Evolutionary conservation across 1,140 invertebrate species (phyloP).

Genomic region (Caenorhabditis brenneri): DNA sequence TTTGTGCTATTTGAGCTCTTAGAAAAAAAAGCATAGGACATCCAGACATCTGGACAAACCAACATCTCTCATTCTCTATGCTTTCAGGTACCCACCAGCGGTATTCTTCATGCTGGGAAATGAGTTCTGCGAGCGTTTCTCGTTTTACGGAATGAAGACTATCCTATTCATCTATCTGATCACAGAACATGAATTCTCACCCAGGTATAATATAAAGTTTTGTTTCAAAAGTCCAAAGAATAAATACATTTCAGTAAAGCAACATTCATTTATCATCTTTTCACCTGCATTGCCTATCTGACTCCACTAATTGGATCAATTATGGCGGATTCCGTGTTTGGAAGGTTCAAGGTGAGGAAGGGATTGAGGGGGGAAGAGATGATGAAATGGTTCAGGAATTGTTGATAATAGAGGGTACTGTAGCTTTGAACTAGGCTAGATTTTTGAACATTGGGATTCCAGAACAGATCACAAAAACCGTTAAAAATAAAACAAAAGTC

Average conservation of each 20-base stretch:
- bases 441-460: too few relatives aligned
- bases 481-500: too few relatives aligned
- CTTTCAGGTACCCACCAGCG: slow-evolving; percentile 77
- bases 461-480: too few relatives aligned
- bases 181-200: slow-evolving; percentile 51
- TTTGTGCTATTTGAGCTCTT: too few relatives aligned
- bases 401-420: too few relatives aligned
- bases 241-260: slow-evolving; percentile 72
- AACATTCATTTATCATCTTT: slow-evolving; percentile 84
- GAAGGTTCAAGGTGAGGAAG: slow-evolving; percentile 81
- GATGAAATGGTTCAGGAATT: too few relatives aligned
- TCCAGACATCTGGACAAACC: too few relatives aligned
- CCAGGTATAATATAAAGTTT: slow-evolving; percentile 27
- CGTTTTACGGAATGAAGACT: slow-evolving; percentile 87
- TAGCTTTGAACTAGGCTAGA: too few relatives aligned
- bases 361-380: too few relatives aligned
- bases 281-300: slow-evolving; percentile 85
- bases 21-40: too few relatives aligned
- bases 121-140: slow-evolving; percentile 95
- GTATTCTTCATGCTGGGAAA: slow-evolving; percentile 92
- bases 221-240: background rate
- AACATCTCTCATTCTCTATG: too few relatives aligned
- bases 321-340: slow-evolving; percentile 84
- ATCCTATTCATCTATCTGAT: slow-evolving; percentile 68
- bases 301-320: slow-evolving; percentile 86